Base-by-base conservation (phyloP, 1,140 invertebrate species). In the Colletes gigas region DNA sequence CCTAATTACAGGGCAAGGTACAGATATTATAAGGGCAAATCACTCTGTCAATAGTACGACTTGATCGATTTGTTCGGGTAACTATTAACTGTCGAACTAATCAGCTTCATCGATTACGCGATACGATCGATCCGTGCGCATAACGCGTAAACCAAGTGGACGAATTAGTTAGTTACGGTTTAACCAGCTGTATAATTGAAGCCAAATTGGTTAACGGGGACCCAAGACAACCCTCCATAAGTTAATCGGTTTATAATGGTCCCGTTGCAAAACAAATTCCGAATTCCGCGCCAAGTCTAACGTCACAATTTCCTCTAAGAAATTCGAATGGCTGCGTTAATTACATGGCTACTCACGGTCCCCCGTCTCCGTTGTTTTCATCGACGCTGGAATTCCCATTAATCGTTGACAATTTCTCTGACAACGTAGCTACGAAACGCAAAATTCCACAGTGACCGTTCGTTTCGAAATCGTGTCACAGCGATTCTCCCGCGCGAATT, bases 11-110 rank as follows among this genome's bases (percentile, higher is more conserved):
- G 77, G 15, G 17, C 41, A 30, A 15, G 1, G 17, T 1, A 12
- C 10, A 10, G 62, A 50, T 44, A 62, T 78, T 73, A 65, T 47
- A 50, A 65, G 50, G 77, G 21, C 69, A 79, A 79, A 79, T 73
- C 60, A 41, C 39, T 19, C 39, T 39, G 60, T 30, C 69, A 57
- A 39, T 54, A 50, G 63, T 73, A 73, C 63, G 65, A 50, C 69
- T 79, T 63, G 70, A 79, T 79, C 77, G 77, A 79, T 79, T 79
- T 73, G 73, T 79, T 72, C 77, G 70, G 62, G 44, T 73, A 73
- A 79, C 70, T 79, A 79, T 79, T 65, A 73, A 62, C 77, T 17
- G 52, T n/a, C 39, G 14, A 39, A 4, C 50, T 79, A 79, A 79
- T 79, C 59, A 62, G 59, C 17, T 65, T 57, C 77, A 73, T 73